Evolutionary conservation across 1,140 invertebrate genomes (phyloP), one percentile per base, ranked within the genome.

Genomic region (Diploscapter pachys): DNA sequence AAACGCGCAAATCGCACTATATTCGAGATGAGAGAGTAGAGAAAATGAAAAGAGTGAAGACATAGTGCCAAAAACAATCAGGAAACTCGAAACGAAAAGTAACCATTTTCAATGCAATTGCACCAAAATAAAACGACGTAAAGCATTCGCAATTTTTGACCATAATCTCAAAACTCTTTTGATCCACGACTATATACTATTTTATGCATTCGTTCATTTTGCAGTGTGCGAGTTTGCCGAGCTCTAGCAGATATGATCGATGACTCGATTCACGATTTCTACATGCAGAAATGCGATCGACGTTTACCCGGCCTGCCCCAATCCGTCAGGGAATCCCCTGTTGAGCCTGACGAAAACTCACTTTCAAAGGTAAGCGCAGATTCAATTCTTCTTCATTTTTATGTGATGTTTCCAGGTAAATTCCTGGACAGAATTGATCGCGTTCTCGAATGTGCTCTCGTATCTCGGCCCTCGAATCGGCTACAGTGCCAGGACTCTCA

Each of bases 401-500:
- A 83, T 62, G 70, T 80, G 49, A 77, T 59, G 5, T 63, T 54
- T 50, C 84, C 81, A 81, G 85, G 89, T 51, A 92, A 94, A 50
- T 88, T 98, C 62, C 89, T 90, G 56, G 88, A 91, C n/a, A 87
- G 89, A 65, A 90, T 93, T 0, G 90, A 95, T 81, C 93, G 93
- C n/a, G 93, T 97, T 89, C 86, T 31, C 31, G 31, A 31, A 31
- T 31, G 31, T 31, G 31, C 31, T 97, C 4, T 88, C 91, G 76
- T 89, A 91, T 11, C 88, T 98, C 64, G 96, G 96, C 54, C 92
- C 95, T 2, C 91, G 94, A 75, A 87, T 97, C 64, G 91, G 93
- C 78, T 89, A 90, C 79, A 93, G 97, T 88, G 61, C 64, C 2
- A 50, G 65, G 2, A 69, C 66, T 5, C 68, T 59, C 5, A 63